Percentiles rank a stretch among this genome's conserved stretches.
Conservation (phyloP, 2,888 invertebrate genomes). For the Trachelus stipa region DNA sequence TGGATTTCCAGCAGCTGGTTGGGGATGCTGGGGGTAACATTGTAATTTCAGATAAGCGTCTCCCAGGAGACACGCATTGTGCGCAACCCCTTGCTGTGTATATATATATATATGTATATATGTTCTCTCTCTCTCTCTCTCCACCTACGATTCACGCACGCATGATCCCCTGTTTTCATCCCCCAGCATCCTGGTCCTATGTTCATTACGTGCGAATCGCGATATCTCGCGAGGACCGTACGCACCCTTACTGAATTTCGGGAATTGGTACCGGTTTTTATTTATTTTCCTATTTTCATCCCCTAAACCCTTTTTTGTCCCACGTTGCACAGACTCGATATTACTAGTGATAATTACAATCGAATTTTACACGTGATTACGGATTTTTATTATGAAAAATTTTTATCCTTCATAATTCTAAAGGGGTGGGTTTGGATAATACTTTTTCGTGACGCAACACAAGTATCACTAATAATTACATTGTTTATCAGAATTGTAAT, state of each 20-base stretch:
- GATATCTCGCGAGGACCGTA: conserved; percentile 40
- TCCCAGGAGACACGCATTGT: conserved; percentile 65
- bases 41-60: conserved; percentile 67
- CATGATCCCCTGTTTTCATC: conserved; percentile 26
- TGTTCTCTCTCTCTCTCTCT: conserved; percentile 7
- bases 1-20: conserved; percentile 49
- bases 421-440: no score
- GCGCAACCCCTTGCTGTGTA: conserved; percentile 33
- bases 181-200: conserved; percentile 16
- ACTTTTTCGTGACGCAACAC: neutral
- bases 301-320: neutral
- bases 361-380: no score
- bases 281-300: neutral
- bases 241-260: neutral
- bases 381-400: no score
- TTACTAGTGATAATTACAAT: neutral
- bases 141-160: conserved; percentile 13
- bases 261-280: neutral
- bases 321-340: neutral
- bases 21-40: conserved; percentile 56
- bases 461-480: neutral
- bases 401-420: no score
- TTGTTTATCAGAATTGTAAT: neutral
- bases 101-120: neutral
- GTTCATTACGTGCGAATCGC: conserved; percentile 45